These are phyloP conservation scores for Brachyhypopomus gauderio DNA, from an alignment of 2,113 vertebrate genomes.

Conservation along the genomic window DNA sequence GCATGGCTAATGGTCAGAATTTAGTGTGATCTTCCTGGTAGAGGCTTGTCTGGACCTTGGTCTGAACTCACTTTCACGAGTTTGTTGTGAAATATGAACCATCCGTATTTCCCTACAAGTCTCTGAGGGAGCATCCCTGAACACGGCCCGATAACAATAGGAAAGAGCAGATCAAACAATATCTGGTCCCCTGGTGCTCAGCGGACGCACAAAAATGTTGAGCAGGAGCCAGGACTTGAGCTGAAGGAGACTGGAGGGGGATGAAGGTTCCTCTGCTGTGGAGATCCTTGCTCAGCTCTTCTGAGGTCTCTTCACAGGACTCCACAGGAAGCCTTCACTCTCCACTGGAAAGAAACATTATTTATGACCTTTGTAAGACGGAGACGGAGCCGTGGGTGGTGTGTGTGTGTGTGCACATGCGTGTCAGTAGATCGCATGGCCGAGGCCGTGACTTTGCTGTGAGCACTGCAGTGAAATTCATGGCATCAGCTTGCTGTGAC, in stretches of 20 bases:
- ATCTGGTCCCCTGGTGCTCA: constrained; percentile 51
- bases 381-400: constrained; percentile 48
- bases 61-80: constrained; percentile 16
- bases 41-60: constrained; percentile 24
- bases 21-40: constrained; percentile 23
- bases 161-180: constrained; percentile 67
- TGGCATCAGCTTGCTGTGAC: constrained; percentile 16
- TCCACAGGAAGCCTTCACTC: constrained; percentile 32
- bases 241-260: constrained; percentile 7
- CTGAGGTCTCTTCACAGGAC: constrained; percentile 40
- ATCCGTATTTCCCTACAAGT: constrained; percentile 63
- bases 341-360: constrained; percentile 54
- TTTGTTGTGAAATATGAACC: constrained; percentile 57
- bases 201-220: constrained; percentile 62
- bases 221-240: constrained; percentile 53
- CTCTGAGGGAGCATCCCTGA: constrained; percentile 60
- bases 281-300: not conserved
- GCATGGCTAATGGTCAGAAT: not conserved
- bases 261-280: constrained; percentile 49
- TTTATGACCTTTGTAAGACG: constrained; percentile 30
- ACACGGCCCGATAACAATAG: constrained; percentile 67
- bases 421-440: constrained; percentile 17
- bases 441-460: constrained; percentile 42
- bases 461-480: constrained; percentile 28
- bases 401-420: not conserved